Percentiles rank a stretch among this genome's conserved stretches.
Conservation (phyloP, 2,888 invertebrate species). For the Caenorhabditis sp. region DNA sequence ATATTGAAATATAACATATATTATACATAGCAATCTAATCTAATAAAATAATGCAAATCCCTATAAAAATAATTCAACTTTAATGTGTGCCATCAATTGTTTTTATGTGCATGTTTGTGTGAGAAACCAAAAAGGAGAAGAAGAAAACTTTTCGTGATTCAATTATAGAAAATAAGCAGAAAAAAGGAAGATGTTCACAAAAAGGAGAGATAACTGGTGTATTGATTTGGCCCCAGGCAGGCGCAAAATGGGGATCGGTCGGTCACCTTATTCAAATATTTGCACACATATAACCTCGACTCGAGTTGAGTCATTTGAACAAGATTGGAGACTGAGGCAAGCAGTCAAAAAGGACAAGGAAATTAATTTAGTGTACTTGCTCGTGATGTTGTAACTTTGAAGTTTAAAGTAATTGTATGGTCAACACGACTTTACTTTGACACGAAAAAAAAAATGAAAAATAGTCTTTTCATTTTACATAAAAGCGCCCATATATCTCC, state of each 20-base stretch:
- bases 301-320: constrained; percentile 1
- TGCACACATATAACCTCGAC: constrained; percentile 9
- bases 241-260: constrained; percentile 3
- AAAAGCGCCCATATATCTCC: not conserved
- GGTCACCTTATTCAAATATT: constrained; percentile 42
- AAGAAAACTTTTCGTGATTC: not conserved
- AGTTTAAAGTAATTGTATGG: not conserved
- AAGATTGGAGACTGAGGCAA: not conserved
- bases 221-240: constrained; percentile 5
- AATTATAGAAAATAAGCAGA: constrained; percentile 5
- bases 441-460: not conserved
- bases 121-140: too few relatives aligned
- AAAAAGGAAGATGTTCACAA: not conserved
- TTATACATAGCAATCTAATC: too few relatives aligned
- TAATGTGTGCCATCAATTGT: too few relatives aligned
- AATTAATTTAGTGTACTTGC: not conserved
- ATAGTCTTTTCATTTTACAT: not conserved
- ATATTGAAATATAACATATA: too few relatives aligned
- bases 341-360: not conserved
- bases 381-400: not conserved
- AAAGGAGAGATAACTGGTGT: constrained; percentile 1
- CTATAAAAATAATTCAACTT: too few relatives aligned
- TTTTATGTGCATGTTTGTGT: too few relatives aligned
- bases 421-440: not conserved
- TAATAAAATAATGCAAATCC: too few relatives aligned